Base-by-base conservation (phyloP, 2,113 vertebrate species). In the Chloroceryle aenea region DNA sequence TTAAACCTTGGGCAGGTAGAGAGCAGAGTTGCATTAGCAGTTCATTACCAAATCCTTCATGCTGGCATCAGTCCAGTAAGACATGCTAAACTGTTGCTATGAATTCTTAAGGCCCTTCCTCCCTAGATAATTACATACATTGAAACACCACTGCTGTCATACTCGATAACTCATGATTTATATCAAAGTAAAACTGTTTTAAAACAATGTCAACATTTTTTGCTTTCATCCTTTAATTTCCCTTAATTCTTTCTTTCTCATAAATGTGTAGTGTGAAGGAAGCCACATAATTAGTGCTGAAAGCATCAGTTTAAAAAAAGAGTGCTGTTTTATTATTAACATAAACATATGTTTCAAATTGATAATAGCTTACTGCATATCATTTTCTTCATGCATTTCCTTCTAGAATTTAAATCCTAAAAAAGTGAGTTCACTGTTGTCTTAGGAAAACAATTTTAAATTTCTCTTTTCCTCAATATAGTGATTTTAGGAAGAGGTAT, bases 41-140 rank as follows among this genome's bases (percentile, higher is more conserved):
- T 85, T 93, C 89, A 85, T 95, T 92, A 92, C 76, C 42, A 91
- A 94, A 95, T 92, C 73, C 77, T 92, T 95, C 89, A 63, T 14
- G 50, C 26, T 87, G 79, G 53, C n/a, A 1, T 64, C 85, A 96
- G 91, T 87, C 86, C 90, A 96, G 17, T 82, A 62, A 76, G 16
- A 87, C 58, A 64, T 30, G 45, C 48, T 73, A 89, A 94, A 40
- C 25, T 84, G 32, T 47, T 89, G 72, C 40, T 87, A 53, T 26
- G 84, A 93, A 95, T 91, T 93, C 89, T 82, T 82, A 76, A 96
- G 68, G 30, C 20, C 10, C 6, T 76, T 85, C 15, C 14, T 85
- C 19, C 43, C 73, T 73, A 43, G 45, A 36, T 86, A 93, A 79
- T 87, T 94, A 82, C 45, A 48, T 53, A 58, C 77, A 78, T 32